Conservation (phyloP, 2,113 vertebrate genomes). For the Podarcis muralis region DNA sequence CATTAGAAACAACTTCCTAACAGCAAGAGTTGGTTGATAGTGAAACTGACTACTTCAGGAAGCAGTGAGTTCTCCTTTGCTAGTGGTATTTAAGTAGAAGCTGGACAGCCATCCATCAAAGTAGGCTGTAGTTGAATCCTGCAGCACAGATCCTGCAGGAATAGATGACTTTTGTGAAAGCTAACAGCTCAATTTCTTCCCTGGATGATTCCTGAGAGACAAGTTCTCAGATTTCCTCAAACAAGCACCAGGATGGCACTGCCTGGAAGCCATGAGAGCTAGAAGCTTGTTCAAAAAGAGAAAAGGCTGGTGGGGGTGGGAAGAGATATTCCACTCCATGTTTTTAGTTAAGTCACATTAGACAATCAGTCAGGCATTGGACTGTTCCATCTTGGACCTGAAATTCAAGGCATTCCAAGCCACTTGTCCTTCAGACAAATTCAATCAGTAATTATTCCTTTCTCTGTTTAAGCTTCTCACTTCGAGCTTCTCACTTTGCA, state of each 20-base stretch:
- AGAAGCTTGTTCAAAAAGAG: neutral
- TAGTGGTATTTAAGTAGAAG: too few relatives aligned
- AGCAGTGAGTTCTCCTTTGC: too few relatives aligned
- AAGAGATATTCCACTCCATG: too few relatives aligned
- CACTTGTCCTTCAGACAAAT: neutral
- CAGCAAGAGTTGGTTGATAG: too few relatives aligned
- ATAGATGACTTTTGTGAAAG: neutral
- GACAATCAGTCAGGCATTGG: neutral
- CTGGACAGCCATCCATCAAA: too few relatives aligned
- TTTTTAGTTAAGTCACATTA: neutral
- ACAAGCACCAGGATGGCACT: neutral
- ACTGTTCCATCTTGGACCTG: too few relatives aligned
- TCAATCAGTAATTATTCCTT: neutral
- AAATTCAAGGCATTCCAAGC: neutral
- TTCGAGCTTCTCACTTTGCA: neutral
- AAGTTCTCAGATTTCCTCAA: neutral
- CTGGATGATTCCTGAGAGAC: neutral
- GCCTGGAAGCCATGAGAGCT: neutral
- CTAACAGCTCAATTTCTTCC: neutral
- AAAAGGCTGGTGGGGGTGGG: neutral
- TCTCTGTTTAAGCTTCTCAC: neutral
- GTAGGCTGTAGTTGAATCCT: too few relatives aligned
- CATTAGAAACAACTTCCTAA: too few relatives aligned
- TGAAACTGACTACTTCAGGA: too few relatives aligned
- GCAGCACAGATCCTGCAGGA: too few relatives aligned